phyloP scores from a whole-genome alignment of 2,888 invertebrate genomes.

The Amblyjoppa proteus region DNA sequence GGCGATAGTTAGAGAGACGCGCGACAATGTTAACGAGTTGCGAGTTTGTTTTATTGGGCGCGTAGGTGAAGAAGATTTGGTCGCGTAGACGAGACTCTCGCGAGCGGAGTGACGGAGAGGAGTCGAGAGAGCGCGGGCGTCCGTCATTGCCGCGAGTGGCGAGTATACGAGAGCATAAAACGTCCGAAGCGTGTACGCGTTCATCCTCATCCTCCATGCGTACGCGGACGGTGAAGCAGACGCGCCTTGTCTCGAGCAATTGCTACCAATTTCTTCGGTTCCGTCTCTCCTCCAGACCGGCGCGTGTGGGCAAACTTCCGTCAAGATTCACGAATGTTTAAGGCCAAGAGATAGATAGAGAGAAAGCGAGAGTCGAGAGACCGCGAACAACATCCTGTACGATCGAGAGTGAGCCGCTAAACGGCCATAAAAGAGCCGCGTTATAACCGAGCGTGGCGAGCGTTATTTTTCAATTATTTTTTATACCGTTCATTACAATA shows the following conservation, averaged over 20 bases:
- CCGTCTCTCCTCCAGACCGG: slow-evolving; percentile 42
- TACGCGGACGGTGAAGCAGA: slow-evolving; percentile 53
- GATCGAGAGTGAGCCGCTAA: slow-evolving; percentile 25
- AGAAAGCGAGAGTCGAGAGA: slow-evolving; percentile 6
- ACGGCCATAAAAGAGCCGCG: slow-evolving; percentile 34
- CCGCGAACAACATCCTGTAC: slow-evolving; percentile 50
- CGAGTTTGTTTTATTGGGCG: slow-evolving; percentile 57
- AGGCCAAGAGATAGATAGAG: slow-evolving; percentile 14
- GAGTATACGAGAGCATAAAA: slow-evolving; percentile 2
- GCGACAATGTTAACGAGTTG: slow-evolving; percentile 35
- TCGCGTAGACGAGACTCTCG: slow-evolving; percentile 14
- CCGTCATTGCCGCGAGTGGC: slow-evolving; percentile 60
- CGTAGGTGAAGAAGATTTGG: slow-evolving; percentile 64
- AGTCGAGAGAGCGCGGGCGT: slow-evolving; percentile 39
- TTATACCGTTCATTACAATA: background rate
- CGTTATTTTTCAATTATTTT: slow-evolving; percentile 16
- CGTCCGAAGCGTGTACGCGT: slow-evolving; percentile 18
- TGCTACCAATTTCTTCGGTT: slow-evolving; percentile 69
- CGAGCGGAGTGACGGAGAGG: slow-evolving; percentile 29
- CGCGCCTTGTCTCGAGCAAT: slow-evolving; percentile 72
- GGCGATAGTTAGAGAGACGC: slow-evolving; percentile 14
- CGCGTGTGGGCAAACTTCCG: slow-evolving; percentile 77
- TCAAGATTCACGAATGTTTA: slow-evolving; percentile 66
- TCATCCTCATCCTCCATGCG: slow-evolving; percentile 13
- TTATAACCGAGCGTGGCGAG: slow-evolving; percentile 29